Evolutionary conservation across 2,888 invertebrate species (phyloP), one percentile per base, ranked within the genome.

Genomic region (Scotopteryx bipunctaria): DNA sequence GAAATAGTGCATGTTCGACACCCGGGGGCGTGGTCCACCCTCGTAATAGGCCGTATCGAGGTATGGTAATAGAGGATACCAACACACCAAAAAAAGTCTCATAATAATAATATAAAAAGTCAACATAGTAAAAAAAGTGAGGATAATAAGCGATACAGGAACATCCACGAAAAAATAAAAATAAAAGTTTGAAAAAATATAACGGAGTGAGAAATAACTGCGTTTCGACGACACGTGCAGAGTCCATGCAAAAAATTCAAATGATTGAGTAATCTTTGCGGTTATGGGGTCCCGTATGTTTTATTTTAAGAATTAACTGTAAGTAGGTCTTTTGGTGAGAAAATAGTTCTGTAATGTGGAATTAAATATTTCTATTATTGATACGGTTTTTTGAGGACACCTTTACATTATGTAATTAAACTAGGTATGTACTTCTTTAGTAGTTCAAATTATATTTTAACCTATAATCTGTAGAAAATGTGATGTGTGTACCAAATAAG

Each of bases 1-100:
- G 74, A 83, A 84, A 86, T 63, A 61, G 57, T 52, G 58, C 59
- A 40, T 78, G 73, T 74, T 66, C 61, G 73, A 80, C 80, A 75
- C 78, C 75, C 67, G 35, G 49, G 55, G 63, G 63, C 59, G 64
- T 61, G 59, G 64, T 53, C 55, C 59, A 52, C 56, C 62, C 40
- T 14, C 37, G 54, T 67, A 72, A 78, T 69, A 66, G 67, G 62
- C 56, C 71, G 67, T 71, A 57, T 55, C 61, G 50, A 33, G 31
- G 37, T 36, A 40, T 14, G 29, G 21, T 35, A 44, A 54, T 42
- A 6, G 21, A 14, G 6, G 19, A 9, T 45, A 16, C 31, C 19
- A 33, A 41, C 37, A 42, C 15, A 15, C 25, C 21, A 4, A 5
- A 41, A 35, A 35, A 48, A n/a, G n/a, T n/a, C n/a, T n/a, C n/a